A percentile compares a stretch with the other conserved stretches of the same genome.
Conservation (phyloP, 2,113 vertebrate species). For the Elaphurus davidianus region DNA sequence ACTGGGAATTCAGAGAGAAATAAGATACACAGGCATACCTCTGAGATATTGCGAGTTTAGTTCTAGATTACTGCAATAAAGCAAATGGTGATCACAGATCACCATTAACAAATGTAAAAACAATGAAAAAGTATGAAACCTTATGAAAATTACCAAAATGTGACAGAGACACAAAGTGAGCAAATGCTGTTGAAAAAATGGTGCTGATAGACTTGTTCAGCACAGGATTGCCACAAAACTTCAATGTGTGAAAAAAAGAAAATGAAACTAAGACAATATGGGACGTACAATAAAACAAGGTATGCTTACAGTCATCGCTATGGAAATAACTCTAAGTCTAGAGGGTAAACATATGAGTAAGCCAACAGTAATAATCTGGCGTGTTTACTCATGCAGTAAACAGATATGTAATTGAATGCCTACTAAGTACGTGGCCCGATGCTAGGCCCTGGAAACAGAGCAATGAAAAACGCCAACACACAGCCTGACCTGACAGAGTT, state of each 20-base stretch:
- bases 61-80: background rate
- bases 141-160: background rate
- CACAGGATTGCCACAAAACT: background rate
- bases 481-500: background rate
- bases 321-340: background rate
- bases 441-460: background rate
- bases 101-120: background rate
- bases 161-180: background rate
- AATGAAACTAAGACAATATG: background rate
- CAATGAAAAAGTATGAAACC: background rate
- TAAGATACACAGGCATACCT: background rate
- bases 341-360: background rate
- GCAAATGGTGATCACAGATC: background rate
- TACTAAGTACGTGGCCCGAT: background rate
- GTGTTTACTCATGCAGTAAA: background rate
- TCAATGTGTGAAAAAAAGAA: background rate
- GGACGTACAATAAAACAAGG: accelerated
- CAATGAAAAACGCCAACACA: background rate
- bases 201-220: background rate
- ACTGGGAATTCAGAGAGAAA: background rate
- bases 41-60: background rate
- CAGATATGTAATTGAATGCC: background rate
- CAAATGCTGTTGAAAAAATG: background rate
- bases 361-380: background rate
- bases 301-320: background rate